These are phyloP conservation scores for Antedon mediterranea DNA, from an alignment of 53 echinoderm and acorn worm species.

Conservation along the genomic window DNA sequence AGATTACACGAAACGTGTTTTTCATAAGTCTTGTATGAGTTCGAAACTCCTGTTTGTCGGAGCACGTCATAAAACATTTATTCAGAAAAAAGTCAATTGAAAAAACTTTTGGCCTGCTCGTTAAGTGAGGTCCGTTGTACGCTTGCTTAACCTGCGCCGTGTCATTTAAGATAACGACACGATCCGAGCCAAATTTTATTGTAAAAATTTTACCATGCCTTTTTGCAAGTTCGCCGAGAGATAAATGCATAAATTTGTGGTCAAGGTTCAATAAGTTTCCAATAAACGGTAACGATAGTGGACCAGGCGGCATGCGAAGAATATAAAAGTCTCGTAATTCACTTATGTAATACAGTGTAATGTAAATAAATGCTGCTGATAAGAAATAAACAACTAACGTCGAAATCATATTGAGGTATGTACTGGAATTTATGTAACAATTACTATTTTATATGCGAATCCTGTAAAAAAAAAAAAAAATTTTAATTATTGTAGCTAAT, in stretches of 20 bases:
- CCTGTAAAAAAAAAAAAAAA: neutral
- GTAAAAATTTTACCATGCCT: constrained; percentile 70
- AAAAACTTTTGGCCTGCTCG: constrained; percentile 76
- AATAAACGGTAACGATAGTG: constrained; percentile 67
- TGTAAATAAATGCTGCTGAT: constrained; percentile 20
- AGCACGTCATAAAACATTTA: constrained; percentile 88
- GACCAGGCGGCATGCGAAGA: constrained; percentile 56
- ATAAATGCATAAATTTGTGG: constrained; percentile 56
- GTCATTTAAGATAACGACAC: constrained; percentile 72
- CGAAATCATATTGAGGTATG: neutral
- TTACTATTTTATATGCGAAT: neutral
- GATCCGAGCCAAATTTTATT: constrained; percentile 72
- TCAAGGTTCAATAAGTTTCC: constrained; percentile 82
- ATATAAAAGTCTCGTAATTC: constrained; percentile 55
- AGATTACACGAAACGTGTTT: constrained; percentile 74
- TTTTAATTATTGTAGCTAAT: no score
- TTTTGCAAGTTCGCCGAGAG: constrained; percentile 47
- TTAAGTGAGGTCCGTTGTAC: constrained; percentile 81
- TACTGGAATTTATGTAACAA: no score
- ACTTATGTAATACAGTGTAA: constrained; percentile 51
- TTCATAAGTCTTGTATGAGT: constrained; percentile 93
- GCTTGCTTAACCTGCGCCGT: constrained; percentile 68
- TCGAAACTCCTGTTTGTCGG: constrained; percentile 62
- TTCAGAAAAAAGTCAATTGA: constrained; percentile 82
- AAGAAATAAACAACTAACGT: neutral